Evolutionary conservation across 1,140 invertebrate genomes (phyloP), one percentile per base, ranked within the genome.

Genomic region (Liolophura sinensis): DNA sequence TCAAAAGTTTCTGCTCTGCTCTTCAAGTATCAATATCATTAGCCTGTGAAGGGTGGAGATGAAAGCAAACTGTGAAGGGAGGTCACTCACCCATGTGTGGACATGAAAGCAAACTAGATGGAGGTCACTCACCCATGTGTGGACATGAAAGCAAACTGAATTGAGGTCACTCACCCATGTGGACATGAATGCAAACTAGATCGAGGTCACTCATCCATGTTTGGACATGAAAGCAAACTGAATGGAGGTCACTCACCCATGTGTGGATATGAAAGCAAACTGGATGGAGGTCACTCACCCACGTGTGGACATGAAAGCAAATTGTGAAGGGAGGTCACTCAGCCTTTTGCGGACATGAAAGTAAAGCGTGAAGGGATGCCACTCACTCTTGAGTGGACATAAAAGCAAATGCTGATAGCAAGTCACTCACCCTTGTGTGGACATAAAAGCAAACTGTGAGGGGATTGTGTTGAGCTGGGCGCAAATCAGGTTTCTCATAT

Each of bases 381-480:
- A 59, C 57, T 69, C 69, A 76, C 74, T 72, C 74, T 12, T 76
- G 64, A 67, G 70, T 76, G 15, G 72, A 64, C 5, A 72, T 57
- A 27, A 14, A 51, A 67, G 24, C 22, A 62, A 46, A 22, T 16
- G 15, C 60, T 4, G 20, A 63, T n/a, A 22, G 25, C 25, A 5
- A 40, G 24, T 18, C 67, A 59, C 57, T 67, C 78, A 82, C 80
- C 78, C 77, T 56, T 80, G 71, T 66, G 73, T 74, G 22, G 78
- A 73, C 20, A 73, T 71, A 46, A 81, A 78, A 12, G 50, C 71
- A 50, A 77, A 82, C 20, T 50, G 60, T n/a, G 65, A 55, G 16
- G 78, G 78, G 48, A 76, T 47, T 46, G 67, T 22, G 48, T 60
- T 25, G 15, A 59, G n/a, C 27, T 59, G 57, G 31, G 18, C 27